A percentile compares a stretch with the other conserved stretches of the same genome.
phyloP scores from a whole-genome alignment of 2,113 vertebrate genomes.

The Budorcas taxicolor region DNA sequence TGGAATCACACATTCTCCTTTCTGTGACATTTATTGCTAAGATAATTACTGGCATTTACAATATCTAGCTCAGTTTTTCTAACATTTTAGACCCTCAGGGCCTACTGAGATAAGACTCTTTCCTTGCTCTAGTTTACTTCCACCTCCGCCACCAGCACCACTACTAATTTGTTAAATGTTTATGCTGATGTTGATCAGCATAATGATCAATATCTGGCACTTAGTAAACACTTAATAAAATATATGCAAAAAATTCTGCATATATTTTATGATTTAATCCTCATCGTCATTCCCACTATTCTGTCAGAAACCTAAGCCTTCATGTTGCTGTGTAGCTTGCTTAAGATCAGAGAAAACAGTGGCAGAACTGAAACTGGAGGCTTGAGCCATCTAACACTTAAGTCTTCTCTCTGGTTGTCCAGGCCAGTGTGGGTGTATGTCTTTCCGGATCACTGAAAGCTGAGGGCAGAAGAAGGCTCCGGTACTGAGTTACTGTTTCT shows the following conservation, averaged over 20 bases:
- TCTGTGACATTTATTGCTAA: neutral
- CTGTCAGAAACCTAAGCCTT: neutral
- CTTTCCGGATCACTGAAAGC: neutral
- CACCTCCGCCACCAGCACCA: neutral
- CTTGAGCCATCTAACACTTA: neutral
- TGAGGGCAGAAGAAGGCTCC: neutral
- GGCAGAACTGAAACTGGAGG: neutral
- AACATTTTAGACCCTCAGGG: neutral
- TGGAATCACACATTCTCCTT: conserved; percentile 23
- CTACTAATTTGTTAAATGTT: neutral
- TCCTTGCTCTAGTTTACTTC: neutral
- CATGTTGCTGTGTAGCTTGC: neutral
- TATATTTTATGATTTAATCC: neutral
- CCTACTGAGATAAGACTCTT: neutral
- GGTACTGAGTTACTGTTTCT: neutral
- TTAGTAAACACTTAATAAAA: neutral
- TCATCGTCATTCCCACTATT: neutral
- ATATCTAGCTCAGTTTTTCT: neutral
- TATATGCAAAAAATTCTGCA: neutral
- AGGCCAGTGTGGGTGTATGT: neutral
- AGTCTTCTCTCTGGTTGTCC: neutral
- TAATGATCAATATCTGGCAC: neutral
- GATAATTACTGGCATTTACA: neutral
- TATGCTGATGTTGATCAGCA: neutral
- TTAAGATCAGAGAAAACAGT: neutral